Percentiles rank a stretch among this genome's conserved stretches.
These are phyloP conservation scores for Icerya purchasi DNA, from an alignment of 2,888 invertebrate genomes.

Conservation along the genomic window DNA sequence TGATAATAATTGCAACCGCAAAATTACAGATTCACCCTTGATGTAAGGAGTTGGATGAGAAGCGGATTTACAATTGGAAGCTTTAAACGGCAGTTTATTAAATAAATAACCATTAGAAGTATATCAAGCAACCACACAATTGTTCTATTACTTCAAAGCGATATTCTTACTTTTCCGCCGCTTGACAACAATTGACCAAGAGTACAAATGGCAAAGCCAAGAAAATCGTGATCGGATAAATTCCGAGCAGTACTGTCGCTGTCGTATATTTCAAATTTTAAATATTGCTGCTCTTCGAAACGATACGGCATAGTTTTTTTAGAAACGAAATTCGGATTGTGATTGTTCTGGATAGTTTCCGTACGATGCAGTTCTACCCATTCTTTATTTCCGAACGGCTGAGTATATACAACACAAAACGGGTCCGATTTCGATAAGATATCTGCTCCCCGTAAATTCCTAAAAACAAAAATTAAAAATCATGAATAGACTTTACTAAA, in stretches of 20 bases:
- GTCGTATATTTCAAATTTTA: conserved; percentile 30
- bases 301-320: conserved; percentile 32
- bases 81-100: no score
- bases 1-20: no score
- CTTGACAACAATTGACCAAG: conserved; percentile 27
- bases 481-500: no score
- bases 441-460: conserved; percentile 28
- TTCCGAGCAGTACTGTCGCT: conserved; percentile 23
- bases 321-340: conserved; percentile 31
- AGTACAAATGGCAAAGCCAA: conserved; percentile 31
- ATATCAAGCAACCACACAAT: background rate
- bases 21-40: no score
- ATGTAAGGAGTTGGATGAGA: no score
- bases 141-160: background rate
- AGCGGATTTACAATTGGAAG: no score
- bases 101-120: no score
- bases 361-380: conserved; percentile 27
- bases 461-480: no score
- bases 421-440: conserved; percentile 34
- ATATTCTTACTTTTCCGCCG: conserved; percentile 16
- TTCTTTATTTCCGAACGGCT: conserved; percentile 24
- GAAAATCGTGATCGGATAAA: conserved; percentile 26
- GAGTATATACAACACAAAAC: conserved; percentile 27
- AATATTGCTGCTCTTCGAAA: conserved; percentile 34
- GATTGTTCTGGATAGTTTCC: conserved; percentile 27